Evolutionary conservation across 2,888 invertebrate species (phyloP).

Genomic region (Thymelicus sylvestris): DNA sequence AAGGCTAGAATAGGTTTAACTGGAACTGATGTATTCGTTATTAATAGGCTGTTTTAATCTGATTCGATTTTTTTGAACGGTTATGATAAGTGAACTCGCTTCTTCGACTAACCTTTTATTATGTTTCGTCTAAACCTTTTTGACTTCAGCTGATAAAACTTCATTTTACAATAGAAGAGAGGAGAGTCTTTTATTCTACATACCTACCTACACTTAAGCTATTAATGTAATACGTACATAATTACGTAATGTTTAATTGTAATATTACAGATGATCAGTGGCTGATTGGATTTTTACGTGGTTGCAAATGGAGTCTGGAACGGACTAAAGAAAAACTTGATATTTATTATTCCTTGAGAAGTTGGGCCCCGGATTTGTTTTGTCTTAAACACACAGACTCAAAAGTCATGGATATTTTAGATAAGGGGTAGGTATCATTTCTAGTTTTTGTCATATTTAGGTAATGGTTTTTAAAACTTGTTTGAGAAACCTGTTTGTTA

Average conservation of each 20-base stretch:
- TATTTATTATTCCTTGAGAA: constrained; percentile 79
- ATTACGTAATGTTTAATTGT: neutral
- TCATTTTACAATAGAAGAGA: too few species aligned
- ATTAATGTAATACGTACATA: too few species aligned
- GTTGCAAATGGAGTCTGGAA: constrained; percentile 87
- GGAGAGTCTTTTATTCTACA: too few species aligned
- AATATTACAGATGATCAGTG: constrained; percentile 85
- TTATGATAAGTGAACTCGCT: too few species aligned
- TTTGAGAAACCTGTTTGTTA: too few species aligned
- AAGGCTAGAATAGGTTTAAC: constrained; percentile 61
- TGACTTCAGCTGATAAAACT: too few species aligned
- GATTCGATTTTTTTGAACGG: too few species aligned
- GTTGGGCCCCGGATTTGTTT: constrained; percentile 75
- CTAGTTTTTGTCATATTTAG: neutral
- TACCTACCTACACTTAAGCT: too few species aligned
- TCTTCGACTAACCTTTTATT: too few species aligned
- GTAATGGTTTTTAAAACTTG: neutral
- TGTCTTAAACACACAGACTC: constrained; percentile 42
- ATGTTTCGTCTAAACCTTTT: too few species aligned
- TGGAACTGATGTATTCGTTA: too few species aligned
- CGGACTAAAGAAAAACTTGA: constrained; percentile 85
- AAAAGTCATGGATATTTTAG: constrained; percentile 11
- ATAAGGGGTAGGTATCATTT: constrained; percentile 12
- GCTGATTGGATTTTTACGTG: constrained; percentile 85
- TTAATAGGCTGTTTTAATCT: too few species aligned